These are phyloP conservation scores for Auanema freiburgensis DNA, from an alignment of 2,888 invertebrate genomes.

Conservation along the genomic window DNA sequence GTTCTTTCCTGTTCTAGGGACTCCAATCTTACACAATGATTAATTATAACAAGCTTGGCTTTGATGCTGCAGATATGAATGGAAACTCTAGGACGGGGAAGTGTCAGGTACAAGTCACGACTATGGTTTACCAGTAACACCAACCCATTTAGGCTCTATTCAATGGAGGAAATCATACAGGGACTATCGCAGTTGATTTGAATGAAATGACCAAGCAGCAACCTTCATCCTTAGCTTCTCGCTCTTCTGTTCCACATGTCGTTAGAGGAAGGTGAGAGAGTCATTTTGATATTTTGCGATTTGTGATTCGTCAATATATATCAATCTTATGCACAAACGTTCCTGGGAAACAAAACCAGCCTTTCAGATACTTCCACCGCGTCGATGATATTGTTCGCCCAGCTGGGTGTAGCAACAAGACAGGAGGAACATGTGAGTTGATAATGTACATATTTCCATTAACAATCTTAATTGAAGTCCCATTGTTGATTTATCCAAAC, in stretches of 20 bases:
- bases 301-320: neutral
- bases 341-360: neutral
- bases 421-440: slow-evolving; percentile 42
- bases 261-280: slow-evolving; percentile 73
- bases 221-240: slow-evolving; percentile 25
- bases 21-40: slow-evolving; percentile 89
- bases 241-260: slow-evolving; percentile 41
- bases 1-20: slow-evolving; percentile 72
- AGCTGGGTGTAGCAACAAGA: slow-evolving; percentile 75
- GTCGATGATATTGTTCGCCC: slow-evolving; percentile 88
- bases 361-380: slow-evolving; percentile 79
- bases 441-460: neutral
- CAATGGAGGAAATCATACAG: slow-evolving; percentile 55
- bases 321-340: neutral
- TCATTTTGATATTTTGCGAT: no score
- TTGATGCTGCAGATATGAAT: slow-evolving; percentile 74
- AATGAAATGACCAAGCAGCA: slow-evolving; percentile 26
- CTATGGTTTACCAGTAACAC: neutral
- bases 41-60: slow-evolving; percentile 85
- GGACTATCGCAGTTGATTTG: slow-evolving; percentile 36
- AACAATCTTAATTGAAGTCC: slow-evolving; percentile 26
- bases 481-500: slow-evolving; percentile 72
- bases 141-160: slow-evolving; percentile 32
- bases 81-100: slow-evolving; percentile 36
- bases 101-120: slow-evolving; percentile 35